Evolutionary conservation across 1,140 invertebrate species (phyloP), one percentile per base, ranked within the genome.

Genomic region (Hydropsyche tenuis): DNA sequence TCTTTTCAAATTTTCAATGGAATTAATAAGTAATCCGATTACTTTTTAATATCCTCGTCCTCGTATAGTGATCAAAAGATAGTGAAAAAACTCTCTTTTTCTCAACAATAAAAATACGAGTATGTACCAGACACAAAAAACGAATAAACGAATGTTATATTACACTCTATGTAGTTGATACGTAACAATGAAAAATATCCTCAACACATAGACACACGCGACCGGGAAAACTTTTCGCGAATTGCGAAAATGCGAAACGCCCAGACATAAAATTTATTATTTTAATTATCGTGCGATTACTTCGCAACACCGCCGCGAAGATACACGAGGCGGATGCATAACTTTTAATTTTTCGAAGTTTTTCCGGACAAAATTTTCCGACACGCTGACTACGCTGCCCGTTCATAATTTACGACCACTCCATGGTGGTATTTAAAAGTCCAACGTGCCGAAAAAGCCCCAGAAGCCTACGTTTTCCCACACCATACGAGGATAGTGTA

Each of bases 291-390:
- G 16, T n/a, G 12, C 46, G 46, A 48, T 48, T 48, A 48, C 46
- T 11, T 53, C 5, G 20, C n/a, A 53, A 18, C 20, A 53, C 12
- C 12, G 46, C 46, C 2, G 48, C 48, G 20, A 37, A 37, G 30
- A 37, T 51, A 63, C 60, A 30, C 23, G 22, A 12, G 20, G 60
- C 60, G 5, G 12, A 27, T 63, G 60, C 60, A 63, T 63, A 30
- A 37, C 60, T 63, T 63, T 63, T 63, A 63, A 63, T 63, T 63
- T 63, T 63, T 16, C 20, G 23, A 63, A 63, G 60, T 63, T 63
- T 65, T 43, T 65, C 27, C 63, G 3, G 63, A 37, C 30, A 65
- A 45, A 63, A 45, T 22, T 16, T 65, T 45, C 60, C 63, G 43
- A 65, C 63, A 43, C 63, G 63, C 63, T 43, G 63, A 65, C 63